phyloP scores from a whole-genome alignment of 2,797 vertebrate genomes.

The Melanotaenia nigrans region DNA sequence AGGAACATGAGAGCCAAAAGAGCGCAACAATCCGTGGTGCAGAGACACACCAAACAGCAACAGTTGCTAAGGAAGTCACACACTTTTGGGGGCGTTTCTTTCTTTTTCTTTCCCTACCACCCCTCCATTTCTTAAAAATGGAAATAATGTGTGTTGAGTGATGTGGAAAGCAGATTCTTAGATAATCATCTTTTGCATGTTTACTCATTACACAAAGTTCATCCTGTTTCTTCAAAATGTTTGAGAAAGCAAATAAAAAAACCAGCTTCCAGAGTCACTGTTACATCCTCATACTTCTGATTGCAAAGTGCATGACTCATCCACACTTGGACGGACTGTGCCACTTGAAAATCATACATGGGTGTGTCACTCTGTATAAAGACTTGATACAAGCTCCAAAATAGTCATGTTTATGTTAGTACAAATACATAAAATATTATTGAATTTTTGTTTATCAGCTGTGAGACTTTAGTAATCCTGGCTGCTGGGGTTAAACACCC shows the following conservation, averaged over 20 bases:
- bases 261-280: neutral
- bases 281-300: neutral
- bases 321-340: slow-evolving; percentile 3
- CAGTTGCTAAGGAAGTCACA: slow-evolving; percentile 68
- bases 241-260: neutral
- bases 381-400: slow-evolving; percentile 25
- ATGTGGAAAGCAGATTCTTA: slow-evolving; percentile 26
- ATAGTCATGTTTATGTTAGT: slow-evolving; percentile 19
- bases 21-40: slow-evolving; percentile 11
- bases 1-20: slow-evolving; percentile 59
- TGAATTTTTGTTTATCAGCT: neutral
- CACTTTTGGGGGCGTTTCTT: slow-evolving; percentile 19
- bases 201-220: neutral
- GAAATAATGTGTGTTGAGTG: slow-evolving; percentile 9
- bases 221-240: too few species aligned
- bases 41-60: slow-evolving; percentile 68
- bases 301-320: slow-evolving; percentile 39
- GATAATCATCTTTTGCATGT: neutral
- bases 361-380: slow-evolving; percentile 25
- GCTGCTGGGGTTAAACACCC: slow-evolving; percentile 1
- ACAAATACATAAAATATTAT: neutral
- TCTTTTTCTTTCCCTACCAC: neutral
- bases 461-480: neutral
- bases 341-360: slow-evolving; percentile 25
- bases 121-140: neutral